A percentile compares a stretch with the other conserved stretches of the same genome.
phyloP scores from a whole-genome alignment of 2,113 vertebrate genomes.

The Naja naja region DNA sequence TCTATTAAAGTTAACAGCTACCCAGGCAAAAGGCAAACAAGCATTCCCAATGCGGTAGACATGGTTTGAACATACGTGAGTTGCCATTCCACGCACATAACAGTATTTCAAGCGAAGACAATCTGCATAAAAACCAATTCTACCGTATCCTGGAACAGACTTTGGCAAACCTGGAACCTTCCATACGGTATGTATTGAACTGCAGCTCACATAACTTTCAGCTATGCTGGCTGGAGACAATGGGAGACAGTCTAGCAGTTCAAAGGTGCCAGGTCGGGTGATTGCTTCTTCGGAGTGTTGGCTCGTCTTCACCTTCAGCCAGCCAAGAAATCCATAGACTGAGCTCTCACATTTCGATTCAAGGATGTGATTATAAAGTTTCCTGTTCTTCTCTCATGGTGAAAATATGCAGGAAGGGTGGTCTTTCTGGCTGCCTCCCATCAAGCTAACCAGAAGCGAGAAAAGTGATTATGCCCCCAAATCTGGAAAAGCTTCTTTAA shows the following conservation, averaged over 20 bases:
- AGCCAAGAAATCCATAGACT: not conserved
- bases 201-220: not conserved
- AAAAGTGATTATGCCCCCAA: not conserved
- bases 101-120: conserved; percentile 29
- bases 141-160: not conserved
- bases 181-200: not conserved
- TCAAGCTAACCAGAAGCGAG: not conserved
- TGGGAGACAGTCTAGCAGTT: not conserved
- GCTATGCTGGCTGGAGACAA: not conserved
- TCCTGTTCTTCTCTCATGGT: not conserved
- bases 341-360: not conserved
- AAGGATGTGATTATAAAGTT: not conserved
- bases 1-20: not conserved
- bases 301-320: not conserved
- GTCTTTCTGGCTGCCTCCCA: not conserved
- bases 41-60: conserved; percentile 28
- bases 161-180: not conserved
- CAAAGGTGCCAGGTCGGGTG: not conserved
- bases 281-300: not conserved
- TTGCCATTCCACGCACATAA: not conserved
- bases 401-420: not conserved
- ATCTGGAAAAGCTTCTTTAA: not conserved
- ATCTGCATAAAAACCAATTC: conserved; percentile 31
- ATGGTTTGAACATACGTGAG: not conserved
- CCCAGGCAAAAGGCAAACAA: conserved; percentile 17